Evolutionary conservation across 2,113 vertebrate genomes (phyloP).

Genomic region (Colossoma macropomum): DNA sequence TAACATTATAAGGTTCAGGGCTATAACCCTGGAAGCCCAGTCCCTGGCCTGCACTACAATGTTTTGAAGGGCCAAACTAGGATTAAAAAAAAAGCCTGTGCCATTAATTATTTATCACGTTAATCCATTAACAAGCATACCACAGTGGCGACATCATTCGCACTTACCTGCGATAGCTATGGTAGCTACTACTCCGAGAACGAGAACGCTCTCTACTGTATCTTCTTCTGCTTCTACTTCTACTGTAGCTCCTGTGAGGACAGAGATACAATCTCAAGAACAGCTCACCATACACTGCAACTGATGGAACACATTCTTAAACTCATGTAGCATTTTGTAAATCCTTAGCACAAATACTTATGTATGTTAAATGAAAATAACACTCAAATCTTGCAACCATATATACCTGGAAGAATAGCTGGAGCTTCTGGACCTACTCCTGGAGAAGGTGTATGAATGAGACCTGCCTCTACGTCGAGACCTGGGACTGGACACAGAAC

Average conservation of each 20-base stretch:
- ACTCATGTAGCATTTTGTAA: not conserved
- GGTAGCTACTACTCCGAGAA: conserved; percentile 88
- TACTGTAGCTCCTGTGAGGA: conserved; percentile 85
- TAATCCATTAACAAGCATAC: too few relatives aligned
- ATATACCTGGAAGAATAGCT: conserved; percentile 87
- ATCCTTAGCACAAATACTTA: not conserved
- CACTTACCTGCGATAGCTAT: conserved; percentile 83
- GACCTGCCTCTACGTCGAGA: conserved; percentile 80
- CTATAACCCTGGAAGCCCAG: too few relatives aligned
- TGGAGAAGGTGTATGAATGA: conserved; percentile 85
- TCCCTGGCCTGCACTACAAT: too few relatives aligned
- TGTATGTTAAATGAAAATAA: not conserved
- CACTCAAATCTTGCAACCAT: not conserved
- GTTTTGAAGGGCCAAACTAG: too few relatives aligned
- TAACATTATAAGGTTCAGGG: too few relatives aligned
- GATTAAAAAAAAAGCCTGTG: too few relatives aligned
- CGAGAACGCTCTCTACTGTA: conserved; percentile 80
- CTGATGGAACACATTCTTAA: too few relatives aligned
- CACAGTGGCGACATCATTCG: not conserved
- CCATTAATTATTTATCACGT: too few relatives aligned
- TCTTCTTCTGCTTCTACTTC: conserved; percentile 86
- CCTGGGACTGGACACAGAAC: conserved; percentile 84
- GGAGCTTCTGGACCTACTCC: conserved; percentile 86
- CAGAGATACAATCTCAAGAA: not conserved
- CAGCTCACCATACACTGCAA: not conserved